Evolutionary conservation across 2,797 vertebrate species (phyloP).

Genomic region (Malacoraja senta): DNA sequence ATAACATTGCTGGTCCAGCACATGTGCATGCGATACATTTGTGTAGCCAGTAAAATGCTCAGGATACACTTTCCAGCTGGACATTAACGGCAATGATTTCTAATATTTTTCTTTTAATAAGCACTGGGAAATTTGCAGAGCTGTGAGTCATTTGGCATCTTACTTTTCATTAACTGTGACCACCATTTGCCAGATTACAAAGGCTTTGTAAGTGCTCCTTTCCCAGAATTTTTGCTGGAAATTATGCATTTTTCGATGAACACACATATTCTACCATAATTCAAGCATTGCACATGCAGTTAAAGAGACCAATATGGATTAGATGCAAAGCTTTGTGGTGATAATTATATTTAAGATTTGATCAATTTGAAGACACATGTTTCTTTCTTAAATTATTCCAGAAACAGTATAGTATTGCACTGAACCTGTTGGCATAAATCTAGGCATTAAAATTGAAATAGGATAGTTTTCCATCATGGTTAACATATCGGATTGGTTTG

Average conservation of each 20-base stretch:
- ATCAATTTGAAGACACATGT: not conserved
- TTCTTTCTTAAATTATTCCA: not conserved
- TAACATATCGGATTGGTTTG: not conserved
- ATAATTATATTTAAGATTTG: not conserved
- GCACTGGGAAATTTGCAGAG: conserved; percentile 55
- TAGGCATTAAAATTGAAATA: not conserved
- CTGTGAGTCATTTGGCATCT: conserved; percentile 4
- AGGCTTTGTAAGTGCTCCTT: not conserved
- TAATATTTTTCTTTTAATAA: conserved; percentile 59
- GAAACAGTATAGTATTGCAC: not conserved
- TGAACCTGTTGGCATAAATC: conserved; percentile 1
- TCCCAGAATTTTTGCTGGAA: conserved; percentile 12
- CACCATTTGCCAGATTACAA: not conserved
- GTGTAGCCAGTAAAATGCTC: conserved; percentile 47
- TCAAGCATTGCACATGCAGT: not conserved
- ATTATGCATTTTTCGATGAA: not conserved
- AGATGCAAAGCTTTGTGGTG: not conserved
- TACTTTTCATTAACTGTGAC: conserved; percentile 5
- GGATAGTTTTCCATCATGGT: not conserved
- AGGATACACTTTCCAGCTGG: conserved; percentile 50
- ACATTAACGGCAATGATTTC: conserved; percentile 45
- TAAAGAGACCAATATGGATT: not conserved
- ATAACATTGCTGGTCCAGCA: conserved; percentile 57
- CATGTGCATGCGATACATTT: conserved; percentile 39
- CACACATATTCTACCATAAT: not conserved